Base-by-base conservation (phyloP, 1,140 invertebrate species). In the Lithobius niger region DNA sequence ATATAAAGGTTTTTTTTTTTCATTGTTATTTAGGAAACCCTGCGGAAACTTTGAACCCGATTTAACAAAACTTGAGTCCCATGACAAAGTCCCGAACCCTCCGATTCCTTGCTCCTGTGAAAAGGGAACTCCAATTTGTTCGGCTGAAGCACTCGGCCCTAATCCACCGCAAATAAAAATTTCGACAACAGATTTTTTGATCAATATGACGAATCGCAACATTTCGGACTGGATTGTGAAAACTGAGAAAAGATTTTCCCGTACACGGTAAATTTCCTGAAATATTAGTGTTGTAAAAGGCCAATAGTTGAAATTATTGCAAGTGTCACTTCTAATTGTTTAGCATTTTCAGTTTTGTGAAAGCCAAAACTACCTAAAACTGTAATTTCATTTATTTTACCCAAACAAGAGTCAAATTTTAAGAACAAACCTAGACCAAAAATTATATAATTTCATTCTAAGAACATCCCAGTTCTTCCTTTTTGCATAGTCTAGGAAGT, bases 141-240 rank as follows among this genome's bases (percentile, higher is more conserved):
- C 75, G 3, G 54, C 54, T 59, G 64, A 64, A 43, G 69, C 68
- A 2, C 65, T 64, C 3, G 72, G 68, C 13, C 67, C 70, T 2
- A 51, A 59, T 2, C 69, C 74, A 10, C 62, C 63, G 3, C 22
- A 49, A 24, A 43, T 64, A 15, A 45, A 60, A 1, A 57, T 74
- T 3, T 64, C 70, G n/a, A 72, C 69, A 21, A 71, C 71, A 25
- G 75, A 78, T 53, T 61, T 70, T n/a, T 48, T 78, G 4, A 69
- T 68, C 48, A 76, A 81, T 61, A 64, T 77, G 57, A 78, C 71
- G 18, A 67, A 65, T 2, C 61, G 71, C 21, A 74, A 79, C 57
- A 67, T 81, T 18, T 68, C 70, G 19, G 71, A 76, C 36, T 78
- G 74, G 74, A 45, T 77, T 2, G 52, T 74, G 0, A 77, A 76